Base-by-base conservation (phyloP, 2,888 invertebrate species). In the Sesia apiformis region DNA sequence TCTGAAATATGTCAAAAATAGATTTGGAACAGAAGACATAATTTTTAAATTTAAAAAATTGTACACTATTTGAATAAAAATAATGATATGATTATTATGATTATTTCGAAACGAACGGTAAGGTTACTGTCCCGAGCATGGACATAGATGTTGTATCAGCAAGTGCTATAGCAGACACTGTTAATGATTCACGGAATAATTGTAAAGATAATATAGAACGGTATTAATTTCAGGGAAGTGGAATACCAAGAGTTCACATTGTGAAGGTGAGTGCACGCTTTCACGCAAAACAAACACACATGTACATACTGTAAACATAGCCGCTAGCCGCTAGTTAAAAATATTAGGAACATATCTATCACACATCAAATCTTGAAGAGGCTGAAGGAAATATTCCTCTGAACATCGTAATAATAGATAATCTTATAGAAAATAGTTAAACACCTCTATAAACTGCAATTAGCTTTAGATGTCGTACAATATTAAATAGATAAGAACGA, bases 191-290 rank as follows among this genome's bases (percentile, higher is more conserved):
- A 67, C 70, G 46, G n/a, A 8, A 46, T 46, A 43, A 8, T 8
- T 8, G 7, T 46, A 8, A 46, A 46, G n/a, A 46, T 46, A 46
- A 46, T 46, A 46, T 46, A 46, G 65, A 62, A 60, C 62, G 67
- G 67, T 84, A 64, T 84, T 83, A 66, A 76, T 89, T 89, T 79
- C 88, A 89, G 88, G 88, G 85, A 73, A 84, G 81, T 81, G 87
- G 87, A 60, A 66, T 85, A 65, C 65, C 74, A 64, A 86, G 77
- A 70, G 64, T 84, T 54, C 87, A 84, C 67, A 76, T 85, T 63
- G 81, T 88, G 4, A 88, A 88, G 86, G 87, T 88, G 75, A 86
- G 85, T 58, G 65, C 69, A 74, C 72, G 81, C 83, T 84, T 82
- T 57, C 56, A 75, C 69, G 78, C 79, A 50, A 60, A 60, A 53